Percentiles rank a stretch among this genome's conserved stretches.
Evolutionary conservation across 1,140 invertebrate species (phyloP).

Genomic region (Acromyrmex echinatior): DNA sequence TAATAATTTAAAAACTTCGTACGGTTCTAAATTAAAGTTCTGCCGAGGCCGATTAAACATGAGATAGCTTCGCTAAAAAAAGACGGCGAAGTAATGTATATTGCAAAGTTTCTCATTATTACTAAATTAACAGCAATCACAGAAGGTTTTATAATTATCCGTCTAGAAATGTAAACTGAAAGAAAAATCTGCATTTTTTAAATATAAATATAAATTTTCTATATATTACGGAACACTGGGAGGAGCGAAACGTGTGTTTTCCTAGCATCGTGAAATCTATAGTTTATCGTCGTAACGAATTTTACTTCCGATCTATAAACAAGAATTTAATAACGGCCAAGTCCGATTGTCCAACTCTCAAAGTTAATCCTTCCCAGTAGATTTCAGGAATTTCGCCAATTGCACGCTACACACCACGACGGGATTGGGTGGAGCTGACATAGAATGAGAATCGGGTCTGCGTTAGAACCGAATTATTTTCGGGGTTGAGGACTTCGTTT

Average conservation of each 20-base stretch:
- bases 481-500: conserved; percentile 6
- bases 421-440: conserved; percentile 21
- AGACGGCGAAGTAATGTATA: neutral
- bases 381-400: conserved; percentile 61
- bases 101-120: conserved; percentile 23
- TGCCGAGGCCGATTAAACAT: conserved; percentile 29
- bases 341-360: conserved; percentile 28
- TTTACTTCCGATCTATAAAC: conserved; percentile 49
- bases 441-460: conserved; percentile 24
- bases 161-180: neutral
- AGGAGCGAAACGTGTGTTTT: neutral
- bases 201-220: neutral
- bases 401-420: conserved; percentile 7
- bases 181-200: neutral
- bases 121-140: neutral
- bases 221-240: neutral
- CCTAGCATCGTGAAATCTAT: neutral
- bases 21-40: conserved; percentile 54
- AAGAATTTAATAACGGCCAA: conserved; percentile 58
- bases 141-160: neutral
- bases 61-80: conserved; percentile 15
- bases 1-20: conserved; percentile 62
- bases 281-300: conserved; percentile 1
- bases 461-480: conserved; percentile 27
- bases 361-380: conserved; percentile 54